A percentile compares a stretch with the other conserved stretches of the same genome.
These are phyloP conservation scores for Ormyrus labotus DNA, from an alignment of 2,888 invertebrate genomes.

Conservation along the genomic window DNA sequence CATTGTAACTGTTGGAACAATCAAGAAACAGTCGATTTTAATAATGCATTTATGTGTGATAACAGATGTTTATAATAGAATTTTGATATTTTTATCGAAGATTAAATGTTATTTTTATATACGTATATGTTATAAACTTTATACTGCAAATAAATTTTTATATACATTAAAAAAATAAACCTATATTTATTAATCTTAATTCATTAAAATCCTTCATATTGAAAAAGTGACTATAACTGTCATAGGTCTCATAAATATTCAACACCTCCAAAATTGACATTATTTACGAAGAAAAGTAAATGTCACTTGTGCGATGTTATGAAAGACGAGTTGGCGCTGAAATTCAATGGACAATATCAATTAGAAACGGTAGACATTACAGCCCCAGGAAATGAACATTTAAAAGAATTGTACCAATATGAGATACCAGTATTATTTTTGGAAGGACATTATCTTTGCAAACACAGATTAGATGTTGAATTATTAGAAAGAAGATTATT, in stretches of 20 bases:
- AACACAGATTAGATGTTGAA: slow-evolving; percentile 82
- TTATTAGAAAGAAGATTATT: slow-evolving; percentile 78
- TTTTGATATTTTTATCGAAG: slow-evolving; percentile 25
- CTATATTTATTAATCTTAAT: slow-evolving; percentile 14
- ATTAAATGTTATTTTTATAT: slow-evolving; percentile 41
- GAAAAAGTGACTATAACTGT: slow-evolving; percentile 3
- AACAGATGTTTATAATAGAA: slow-evolving; percentile 24
- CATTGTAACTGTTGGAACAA: slow-evolving; percentile 1
- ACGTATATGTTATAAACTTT: slow-evolving; percentile 32
- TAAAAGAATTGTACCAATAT: slow-evolving; percentile 84
- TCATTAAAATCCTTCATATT: background rate
- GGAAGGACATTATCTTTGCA: slow-evolving; percentile 88
- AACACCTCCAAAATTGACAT: slow-evolving; percentile 81
- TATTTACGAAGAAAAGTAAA: slow-evolving; percentile 86
- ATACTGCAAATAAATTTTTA: slow-evolving; percentile 42
- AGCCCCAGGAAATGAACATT: slow-evolving; percentile 83
- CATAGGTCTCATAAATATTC: slow-evolving; percentile 67
- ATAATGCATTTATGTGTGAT: slow-evolving; percentile 35
- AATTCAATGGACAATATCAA: slow-evolving; percentile 79
- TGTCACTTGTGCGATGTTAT: slow-evolving; percentile 90
- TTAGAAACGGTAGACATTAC: slow-evolving; percentile 88
- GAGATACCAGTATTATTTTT: slow-evolving; percentile 94
- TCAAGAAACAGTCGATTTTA: slow-evolving; percentile 6
- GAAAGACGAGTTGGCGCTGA: slow-evolving; percentile 80
- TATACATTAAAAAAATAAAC: slow-evolving; percentile 9